A percentile compares a stretch with the other conserved stretches of the same genome.
Evolutionary conservation across 2,797 vertebrate species (phyloP).

Genomic region (Lutjanus argentimaculatus): DNA sequence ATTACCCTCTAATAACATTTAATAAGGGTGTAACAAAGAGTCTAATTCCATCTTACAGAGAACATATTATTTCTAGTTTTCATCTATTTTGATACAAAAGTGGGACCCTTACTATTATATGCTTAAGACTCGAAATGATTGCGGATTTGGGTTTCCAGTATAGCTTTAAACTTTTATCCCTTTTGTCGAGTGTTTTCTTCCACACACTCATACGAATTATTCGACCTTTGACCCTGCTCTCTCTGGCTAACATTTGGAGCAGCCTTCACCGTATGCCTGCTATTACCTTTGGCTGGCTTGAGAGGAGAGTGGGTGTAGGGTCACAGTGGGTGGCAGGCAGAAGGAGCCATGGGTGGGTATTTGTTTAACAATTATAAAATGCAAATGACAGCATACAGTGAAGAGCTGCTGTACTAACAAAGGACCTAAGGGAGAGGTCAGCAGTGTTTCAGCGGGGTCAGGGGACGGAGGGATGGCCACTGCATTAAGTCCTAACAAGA

Average conservation of each 20-base stretch:
- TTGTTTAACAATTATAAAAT: constrained; percentile 86
- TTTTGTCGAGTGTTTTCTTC: constrained; percentile 29
- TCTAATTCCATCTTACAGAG: no score
- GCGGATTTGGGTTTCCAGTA: no score
- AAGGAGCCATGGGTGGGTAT: constrained; percentile 79
- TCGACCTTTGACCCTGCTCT: constrained; percentile 49
- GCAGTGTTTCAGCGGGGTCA: constrained; percentile 60
- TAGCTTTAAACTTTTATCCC: constrained; percentile 34
- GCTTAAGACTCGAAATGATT: no score
- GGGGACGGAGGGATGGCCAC: constrained; percentile 44
- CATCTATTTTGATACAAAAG: no score
- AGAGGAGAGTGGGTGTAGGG: constrained; percentile 70
- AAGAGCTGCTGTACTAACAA: constrained; percentile 80
- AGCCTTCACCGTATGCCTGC: constrained; percentile 46
- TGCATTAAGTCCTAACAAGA: constrained; percentile 65
- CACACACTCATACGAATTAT: constrained; percentile 42
- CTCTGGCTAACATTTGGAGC: constrained; percentile 50
- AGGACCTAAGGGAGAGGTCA: constrained; percentile 77
- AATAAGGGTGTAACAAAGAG: no score
- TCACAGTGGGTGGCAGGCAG: constrained; percentile 77
- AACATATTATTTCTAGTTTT: no score
- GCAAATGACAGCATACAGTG: constrained; percentile 78
- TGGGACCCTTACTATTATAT: no score
- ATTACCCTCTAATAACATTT: no score
- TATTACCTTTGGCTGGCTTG: constrained; percentile 71